Evolutionary conservation across 2,888 invertebrate species (phyloP), one percentile per base, ranked within the genome.

Genomic region (Lasioglossum lativentre): DNA sequence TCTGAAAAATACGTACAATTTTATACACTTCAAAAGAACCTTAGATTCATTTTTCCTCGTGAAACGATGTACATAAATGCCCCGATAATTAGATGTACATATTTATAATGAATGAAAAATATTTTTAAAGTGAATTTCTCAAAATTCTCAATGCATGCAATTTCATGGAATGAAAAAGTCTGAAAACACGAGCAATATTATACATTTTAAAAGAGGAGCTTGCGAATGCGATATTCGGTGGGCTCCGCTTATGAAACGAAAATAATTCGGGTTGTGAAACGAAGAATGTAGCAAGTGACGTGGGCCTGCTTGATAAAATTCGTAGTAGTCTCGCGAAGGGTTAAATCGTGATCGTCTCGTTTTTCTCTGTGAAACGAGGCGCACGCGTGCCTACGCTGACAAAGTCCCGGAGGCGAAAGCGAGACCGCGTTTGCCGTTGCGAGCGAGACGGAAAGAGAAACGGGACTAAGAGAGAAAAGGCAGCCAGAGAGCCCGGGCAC

Each of bases 401-500:
- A n/a, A 38, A 66, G 80, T 72, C 83, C 75, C 85, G 75, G 70
- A 78, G 81, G 89, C 83, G 88, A 90, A 80, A 79, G 86, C 72
- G 82, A 73, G 82, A 74, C 34, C 71, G 27, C 52, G 63, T 40
- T 56, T 14, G 66, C 76, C 74, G 19, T 19, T 34, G 34, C 34
- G 80, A 86, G 70, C 47, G 80, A 79, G 85, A 86, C 82, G 80
- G 77, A 52, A 78, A 78, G 80, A 81, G 84, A 86, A 80, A 79
- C 77, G 86, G 80, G 77, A 87, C 82, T 82, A 86, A 80, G 85
- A 89, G 89, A 86, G 85, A 80, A 90, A 87, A 87, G 80, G 84
- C 85, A 75, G 82, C 83, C 68, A 23, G 38, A 38, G 68, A 34
- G 68, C 68, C 85, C 87, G 86, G 86, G 89, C 89, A 89, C 88